These are phyloP conservation scores for Brachionus asplanchnoidis DNA, from an alignment of 1,140 invertebrate genomes.

Conservation along the genomic window DNA sequence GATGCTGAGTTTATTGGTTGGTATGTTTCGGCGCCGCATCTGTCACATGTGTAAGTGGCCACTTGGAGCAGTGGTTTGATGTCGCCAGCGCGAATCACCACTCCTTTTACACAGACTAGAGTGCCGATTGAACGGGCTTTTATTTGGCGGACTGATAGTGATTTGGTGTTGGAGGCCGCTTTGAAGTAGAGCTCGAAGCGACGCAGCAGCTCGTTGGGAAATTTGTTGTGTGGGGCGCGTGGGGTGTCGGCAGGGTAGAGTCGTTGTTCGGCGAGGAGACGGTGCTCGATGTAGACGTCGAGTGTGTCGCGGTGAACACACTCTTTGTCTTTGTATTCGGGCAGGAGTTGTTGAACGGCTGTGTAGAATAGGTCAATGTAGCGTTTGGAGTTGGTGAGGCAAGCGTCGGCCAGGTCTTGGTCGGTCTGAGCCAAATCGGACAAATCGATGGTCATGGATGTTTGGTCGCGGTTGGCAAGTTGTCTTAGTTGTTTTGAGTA, in stretches of 20 bases:
- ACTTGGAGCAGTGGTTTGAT: conserved; percentile 93
- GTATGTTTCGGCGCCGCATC: conserved; percentile 95
- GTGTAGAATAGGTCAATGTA: conserved; percentile 78
- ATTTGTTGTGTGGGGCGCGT: conserved; percentile 70
- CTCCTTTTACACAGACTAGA: conserved; percentile 83
- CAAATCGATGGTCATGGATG: conserved; percentile 74
- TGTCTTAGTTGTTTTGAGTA: conserved; percentile 17
- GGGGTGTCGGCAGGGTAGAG: conserved; percentile 48
- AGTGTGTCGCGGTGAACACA: conserved; percentile 71
- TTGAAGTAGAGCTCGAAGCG: conserved; percentile 93
- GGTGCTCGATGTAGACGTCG: conserved; percentile 96
- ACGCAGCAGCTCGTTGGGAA: conserved; percentile 87
- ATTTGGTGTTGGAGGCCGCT: conserved; percentile 66
- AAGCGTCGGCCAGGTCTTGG: conserved; percentile 71
- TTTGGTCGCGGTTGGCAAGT: conserved; percentile 79
- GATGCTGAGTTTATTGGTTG: conserved; percentile 66
- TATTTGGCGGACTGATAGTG: conserved; percentile 78
- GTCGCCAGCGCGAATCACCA: conserved; percentile 90
- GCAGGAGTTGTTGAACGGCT: conserved; percentile 63
- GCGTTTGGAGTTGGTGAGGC: conserved; percentile 74
- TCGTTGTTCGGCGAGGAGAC: conserved; percentile 74
- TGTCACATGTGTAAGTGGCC: conserved; percentile 96
- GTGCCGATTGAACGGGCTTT: conserved; percentile 87
- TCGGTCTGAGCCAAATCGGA: conserved; percentile 82
- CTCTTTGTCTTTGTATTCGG: conserved; percentile 34